Evolutionary conservation across 2,888 invertebrate genomes (phyloP).

Genomic region (Slavum lentiscoides): DNA sequence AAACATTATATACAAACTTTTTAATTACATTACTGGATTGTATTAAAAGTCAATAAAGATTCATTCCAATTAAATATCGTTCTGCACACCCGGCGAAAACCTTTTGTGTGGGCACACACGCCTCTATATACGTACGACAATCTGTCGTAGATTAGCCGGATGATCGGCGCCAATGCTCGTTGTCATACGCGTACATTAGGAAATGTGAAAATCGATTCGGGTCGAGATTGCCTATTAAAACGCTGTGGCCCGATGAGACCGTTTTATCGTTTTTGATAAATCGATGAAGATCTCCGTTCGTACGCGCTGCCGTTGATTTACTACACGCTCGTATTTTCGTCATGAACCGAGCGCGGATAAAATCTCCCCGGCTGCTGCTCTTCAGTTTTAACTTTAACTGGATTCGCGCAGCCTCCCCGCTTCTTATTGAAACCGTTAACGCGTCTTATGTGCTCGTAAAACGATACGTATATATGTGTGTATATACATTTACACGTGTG

Average conservation of each 20-base stretch:
- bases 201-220: constrained; percentile 22
- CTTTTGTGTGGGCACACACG: too few species aligned
- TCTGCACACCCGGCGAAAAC: too few species aligned
- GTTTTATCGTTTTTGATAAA: constrained; percentile 48
- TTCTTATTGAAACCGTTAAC: constrained; percentile 9
- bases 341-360: constrained; percentile 3
- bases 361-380: constrained; percentile 7
- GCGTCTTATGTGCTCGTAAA: constrained; percentile 9
- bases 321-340: not conserved
- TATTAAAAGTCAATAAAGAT: too few species aligned
- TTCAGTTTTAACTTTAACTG: constrained; percentile 13
- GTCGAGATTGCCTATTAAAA: constrained; percentile 39
- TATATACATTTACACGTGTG: too few species aligned
- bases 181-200: not conserved
- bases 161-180: not conserved
- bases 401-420: not conserved
- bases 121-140: too few species aligned
- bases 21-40: too few species aligned
- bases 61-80: too few species aligned
- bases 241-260: not conserved
- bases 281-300: constrained; percentile 24
- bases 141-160: too few species aligned
- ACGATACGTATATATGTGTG: too few species aligned
- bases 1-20: too few species aligned
- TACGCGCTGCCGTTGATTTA: not conserved